A percentile compares a stretch with the other conserved stretches of the same genome.
Conservation (phyloP, 1,140 invertebrate genomes). For the Achroia grisella region DNA sequence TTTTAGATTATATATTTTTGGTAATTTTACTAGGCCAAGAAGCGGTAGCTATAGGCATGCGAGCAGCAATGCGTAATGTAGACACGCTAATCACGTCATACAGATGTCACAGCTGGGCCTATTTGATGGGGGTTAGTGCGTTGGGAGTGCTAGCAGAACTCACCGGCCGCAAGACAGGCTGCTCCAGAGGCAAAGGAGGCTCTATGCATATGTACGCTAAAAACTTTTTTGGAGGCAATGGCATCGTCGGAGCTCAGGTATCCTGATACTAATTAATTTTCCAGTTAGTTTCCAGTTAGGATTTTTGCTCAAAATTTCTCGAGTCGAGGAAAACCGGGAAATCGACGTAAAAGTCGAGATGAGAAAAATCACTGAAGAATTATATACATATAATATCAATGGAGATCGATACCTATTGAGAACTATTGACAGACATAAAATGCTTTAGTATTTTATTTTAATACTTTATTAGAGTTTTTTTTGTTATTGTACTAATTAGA, state of each 20-base stretch:
- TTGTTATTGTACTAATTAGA: too few relatives aligned
- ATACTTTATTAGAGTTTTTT: too few relatives aligned
- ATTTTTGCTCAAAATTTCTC: too few relatives aligned
- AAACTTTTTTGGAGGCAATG: conserved; percentile 98
- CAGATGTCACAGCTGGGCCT: conserved; percentile 97
- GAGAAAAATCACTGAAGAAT: too few relatives aligned
- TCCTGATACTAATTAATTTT: neutral
- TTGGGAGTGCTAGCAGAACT: conserved; percentile 90
- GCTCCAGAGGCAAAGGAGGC: conserved; percentile 95
- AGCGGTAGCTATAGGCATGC: conserved; percentile 91
- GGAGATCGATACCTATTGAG: too few relatives aligned
- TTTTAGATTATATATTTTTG: too few relatives aligned
- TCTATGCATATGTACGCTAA: conserved; percentile 94
- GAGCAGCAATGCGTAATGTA: conserved; percentile 83
- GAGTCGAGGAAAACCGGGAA: too few relatives aligned
- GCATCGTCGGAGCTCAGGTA: conserved; percentile 98
- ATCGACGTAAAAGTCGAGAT: too few relatives aligned
- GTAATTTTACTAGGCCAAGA: conserved; percentile 79
- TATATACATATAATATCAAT: too few relatives aligned
- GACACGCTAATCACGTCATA: conserved; percentile 98
- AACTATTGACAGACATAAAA: too few relatives aligned
- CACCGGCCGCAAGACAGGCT: conserved; percentile 89
- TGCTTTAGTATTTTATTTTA: too few relatives aligned
- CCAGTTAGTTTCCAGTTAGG: too few relatives aligned
- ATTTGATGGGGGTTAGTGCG: conserved; percentile 89